A percentile compares a stretch with the other conserved stretches of the same genome.
Conservation (phyloP, 2,797 vertebrate species). For the Enteromius viviparus region DNA sequence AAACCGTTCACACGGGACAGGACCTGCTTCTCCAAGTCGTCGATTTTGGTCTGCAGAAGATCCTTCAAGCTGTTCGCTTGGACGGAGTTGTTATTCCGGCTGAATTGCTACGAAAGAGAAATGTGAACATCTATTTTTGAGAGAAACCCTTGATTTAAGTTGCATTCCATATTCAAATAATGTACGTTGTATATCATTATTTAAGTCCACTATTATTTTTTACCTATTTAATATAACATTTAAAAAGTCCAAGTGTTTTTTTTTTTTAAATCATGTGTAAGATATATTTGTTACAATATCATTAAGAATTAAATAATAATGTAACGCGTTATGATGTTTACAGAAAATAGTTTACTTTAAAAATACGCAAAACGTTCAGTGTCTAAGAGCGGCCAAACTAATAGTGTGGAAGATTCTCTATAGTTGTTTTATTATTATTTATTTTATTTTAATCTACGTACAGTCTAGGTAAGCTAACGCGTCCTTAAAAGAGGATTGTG, state of each 20-base stretch:
- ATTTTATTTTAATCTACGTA: not conserved
- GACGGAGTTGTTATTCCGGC: slow-evolving; percentile 90
- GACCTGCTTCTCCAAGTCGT: slow-evolving; percentile 95
- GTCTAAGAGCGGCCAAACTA: not conserved
- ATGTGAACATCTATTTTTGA: slow-evolving; percentile 10
- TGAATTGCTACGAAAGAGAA: slow-evolving; percentile 85
- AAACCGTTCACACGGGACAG: slow-evolving; percentile 93
- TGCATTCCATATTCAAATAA: not conserved
- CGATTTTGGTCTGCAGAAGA: slow-evolving; percentile 94
- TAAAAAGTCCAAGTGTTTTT: too few relatives aligned
- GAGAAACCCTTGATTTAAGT: not conserved
- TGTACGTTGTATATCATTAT: not conserved
- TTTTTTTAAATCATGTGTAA: not conserved
- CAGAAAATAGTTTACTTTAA: not conserved
- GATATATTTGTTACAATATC: not conserved
- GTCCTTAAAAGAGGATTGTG: slow-evolving; percentile 8
- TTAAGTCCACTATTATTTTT: not conserved
- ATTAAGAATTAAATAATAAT: not conserved
- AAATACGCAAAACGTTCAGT: not conserved
- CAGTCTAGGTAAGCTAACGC: not conserved
- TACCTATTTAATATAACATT: not conserved
- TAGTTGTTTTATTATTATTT: not conserved
- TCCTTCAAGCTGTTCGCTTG: slow-evolving; percentile 94
- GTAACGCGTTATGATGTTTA: not conserved
- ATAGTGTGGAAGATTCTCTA: not conserved